Evolutionary conservation across 2,888 invertebrate species (phyloP).

Genomic region (Protonemura montana): DNA sequence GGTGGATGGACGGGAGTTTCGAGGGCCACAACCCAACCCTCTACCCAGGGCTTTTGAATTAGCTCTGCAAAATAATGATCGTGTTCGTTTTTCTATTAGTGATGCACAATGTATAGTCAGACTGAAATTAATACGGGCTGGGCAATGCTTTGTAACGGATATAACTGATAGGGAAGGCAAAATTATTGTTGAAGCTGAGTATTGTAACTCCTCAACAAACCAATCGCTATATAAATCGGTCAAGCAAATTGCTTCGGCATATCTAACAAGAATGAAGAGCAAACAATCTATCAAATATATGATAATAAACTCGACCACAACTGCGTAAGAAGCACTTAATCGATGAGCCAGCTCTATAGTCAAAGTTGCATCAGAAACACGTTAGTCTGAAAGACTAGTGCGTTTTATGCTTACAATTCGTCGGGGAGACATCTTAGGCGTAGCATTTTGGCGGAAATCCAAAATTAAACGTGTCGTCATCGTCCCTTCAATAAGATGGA

Average conservation of each 20-base stretch:
- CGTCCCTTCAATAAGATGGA: conserved; percentile 18
- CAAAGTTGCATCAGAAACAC: not conserved
- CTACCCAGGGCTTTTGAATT: not conserved
- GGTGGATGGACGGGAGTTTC: not conserved
- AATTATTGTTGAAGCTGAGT: not conserved
- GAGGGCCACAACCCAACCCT: not conserved
- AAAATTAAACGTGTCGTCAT: conserved; percentile 23
- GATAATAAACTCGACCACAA: not conserved
- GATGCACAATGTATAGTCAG: not conserved
- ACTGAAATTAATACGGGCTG: not conserved
- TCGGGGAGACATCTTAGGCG: not conserved
- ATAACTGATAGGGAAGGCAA: too few species aligned
- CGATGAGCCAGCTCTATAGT: not conserved
- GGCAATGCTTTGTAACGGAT: too few species aligned
- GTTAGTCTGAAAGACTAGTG: not conserved
- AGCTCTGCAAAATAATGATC: not conserved
- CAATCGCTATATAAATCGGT: not conserved
- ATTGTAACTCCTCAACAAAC: not conserved
- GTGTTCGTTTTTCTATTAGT: not conserved
- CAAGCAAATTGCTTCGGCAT: not conserved
- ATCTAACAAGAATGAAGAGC: not conserved
- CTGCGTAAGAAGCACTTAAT: not conserved
- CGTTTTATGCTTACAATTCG: not conserved
- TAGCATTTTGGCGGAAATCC: conserved; percentile 21
- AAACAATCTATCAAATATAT: not conserved